Conservation (phyloP, 2,888 invertebrate genomes). For the Saturnia pavonia region DNA sequence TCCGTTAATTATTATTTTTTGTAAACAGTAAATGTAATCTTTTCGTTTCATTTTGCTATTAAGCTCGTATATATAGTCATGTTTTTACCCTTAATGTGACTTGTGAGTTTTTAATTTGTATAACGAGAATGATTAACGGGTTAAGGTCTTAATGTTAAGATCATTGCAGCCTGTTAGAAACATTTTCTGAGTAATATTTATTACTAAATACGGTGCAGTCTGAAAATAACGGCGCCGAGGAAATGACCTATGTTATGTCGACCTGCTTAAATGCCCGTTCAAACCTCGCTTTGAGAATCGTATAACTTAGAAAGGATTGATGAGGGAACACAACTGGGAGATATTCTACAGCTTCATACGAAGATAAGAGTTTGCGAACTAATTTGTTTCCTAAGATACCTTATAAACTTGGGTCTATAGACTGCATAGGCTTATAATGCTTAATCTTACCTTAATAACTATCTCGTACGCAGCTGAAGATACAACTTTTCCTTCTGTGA, state of each 20-base stretch:
- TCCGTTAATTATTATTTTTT: not conserved
- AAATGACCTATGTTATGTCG: not conserved
- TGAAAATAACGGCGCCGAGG: no score
- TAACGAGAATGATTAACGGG: no score
- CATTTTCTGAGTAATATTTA: no score
- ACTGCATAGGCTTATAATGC: no score
- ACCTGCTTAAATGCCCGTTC: not conserved
- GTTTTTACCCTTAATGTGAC: not conserved
- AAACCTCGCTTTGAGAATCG: not conserved
- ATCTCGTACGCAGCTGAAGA: not conserved
- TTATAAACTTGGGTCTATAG: no score
- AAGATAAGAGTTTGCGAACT: not conserved
- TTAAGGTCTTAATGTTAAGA: no score
- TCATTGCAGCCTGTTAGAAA: no score
- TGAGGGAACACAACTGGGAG: not conserved
- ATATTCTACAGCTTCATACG: not conserved
- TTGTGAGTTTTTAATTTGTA: not conserved
- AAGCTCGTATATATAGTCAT: not conserved
- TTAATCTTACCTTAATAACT: no score
- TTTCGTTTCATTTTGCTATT: not conserved
- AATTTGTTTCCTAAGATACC: no score
- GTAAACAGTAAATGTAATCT: not conserved
- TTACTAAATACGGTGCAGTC: no score
- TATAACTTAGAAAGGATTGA: not conserved
- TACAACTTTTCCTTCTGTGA: not conserved